Percentiles rank a stretch among this genome's conserved stretches.
These are phyloP conservation scores for Chironomus striatipennis DNA, from an alignment of 1,140 invertebrate species.

Conservation along the genomic window DNA sequence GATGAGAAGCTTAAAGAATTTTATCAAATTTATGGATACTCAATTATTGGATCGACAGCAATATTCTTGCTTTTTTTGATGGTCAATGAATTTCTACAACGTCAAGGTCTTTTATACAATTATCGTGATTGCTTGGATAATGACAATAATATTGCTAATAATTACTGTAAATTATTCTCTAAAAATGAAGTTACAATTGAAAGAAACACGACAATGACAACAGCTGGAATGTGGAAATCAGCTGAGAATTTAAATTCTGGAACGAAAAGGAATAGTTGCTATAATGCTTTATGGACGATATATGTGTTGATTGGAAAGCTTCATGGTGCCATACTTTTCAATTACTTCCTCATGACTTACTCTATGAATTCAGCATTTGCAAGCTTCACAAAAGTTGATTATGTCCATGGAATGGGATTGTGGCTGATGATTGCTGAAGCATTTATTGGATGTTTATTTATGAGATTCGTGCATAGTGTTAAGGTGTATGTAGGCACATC, in stretches of 20 bases:
- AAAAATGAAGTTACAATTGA: slow-evolving; percentile 11
- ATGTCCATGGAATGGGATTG: neutral
- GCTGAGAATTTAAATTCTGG: neutral
- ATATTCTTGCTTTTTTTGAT: neutral
- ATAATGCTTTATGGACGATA: neutral
- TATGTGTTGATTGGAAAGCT: neutral
- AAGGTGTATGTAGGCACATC: neutral
- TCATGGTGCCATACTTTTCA: neutral
- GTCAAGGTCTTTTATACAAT: neutral
- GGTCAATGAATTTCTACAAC: neutral
- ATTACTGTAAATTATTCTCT: slow-evolving; percentile 3
- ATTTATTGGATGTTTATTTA: neutral
- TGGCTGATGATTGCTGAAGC: neutral
- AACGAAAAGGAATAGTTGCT: neutral
- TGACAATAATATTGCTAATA: neutral
- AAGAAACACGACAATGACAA: neutral
- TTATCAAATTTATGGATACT: neutral
- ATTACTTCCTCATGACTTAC: neutral
- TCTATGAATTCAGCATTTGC: neutral
- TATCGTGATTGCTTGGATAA: slow-evolving; percentile 1
- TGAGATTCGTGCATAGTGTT: neutral
- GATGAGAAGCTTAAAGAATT: neutral
- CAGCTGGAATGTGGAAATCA: neutral
- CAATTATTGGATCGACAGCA: neutral
- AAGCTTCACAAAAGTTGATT: neutral